A percentile compares a stretch with the other conserved stretches of the same genome.
phyloP scores from a whole-genome alignment of 2,797 vertebrate genomes.

The Mergus octosetaceus region DNA sequence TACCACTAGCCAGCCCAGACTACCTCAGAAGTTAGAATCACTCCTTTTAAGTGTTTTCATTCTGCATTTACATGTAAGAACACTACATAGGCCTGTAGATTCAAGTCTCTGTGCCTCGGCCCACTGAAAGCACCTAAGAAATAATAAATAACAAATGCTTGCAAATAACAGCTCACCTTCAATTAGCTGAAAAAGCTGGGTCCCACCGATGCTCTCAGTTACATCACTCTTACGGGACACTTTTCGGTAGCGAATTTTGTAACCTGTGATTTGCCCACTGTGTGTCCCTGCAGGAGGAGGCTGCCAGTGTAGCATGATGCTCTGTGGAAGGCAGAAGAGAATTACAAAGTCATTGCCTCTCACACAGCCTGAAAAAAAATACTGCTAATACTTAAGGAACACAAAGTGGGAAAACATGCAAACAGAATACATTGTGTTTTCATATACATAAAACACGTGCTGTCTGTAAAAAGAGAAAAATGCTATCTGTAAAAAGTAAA shows the following conservation, averaged over 20 bases:
- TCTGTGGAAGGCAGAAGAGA: slow-evolving; percentile 74
- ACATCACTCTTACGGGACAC: slow-evolving; percentile 91
- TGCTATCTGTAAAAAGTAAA: not conserved
- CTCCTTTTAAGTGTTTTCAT: not conserved
- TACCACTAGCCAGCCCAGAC: not conserved
- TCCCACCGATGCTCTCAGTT: slow-evolving; percentile 86
- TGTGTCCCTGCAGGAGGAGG: slow-evolving; percentile 87
- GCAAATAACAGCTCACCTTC: slow-evolving; percentile 80
- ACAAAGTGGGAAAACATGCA: accelerated
- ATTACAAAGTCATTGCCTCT: not conserved
- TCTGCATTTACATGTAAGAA: not conserved
- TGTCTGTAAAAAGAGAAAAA: not conserved
- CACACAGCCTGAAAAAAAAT: not conserved
- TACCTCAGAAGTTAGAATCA: not conserved
- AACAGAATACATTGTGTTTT: not conserved
- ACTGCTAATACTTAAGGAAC: not conserved
- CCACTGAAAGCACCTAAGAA: not conserved
- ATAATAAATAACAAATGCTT: not conserved
- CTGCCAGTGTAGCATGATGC: slow-evolving; percentile 94
- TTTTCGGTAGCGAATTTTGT: slow-evolving; percentile 96
- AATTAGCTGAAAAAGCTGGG: slow-evolving; percentile 89
- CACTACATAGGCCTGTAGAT: not conserved
- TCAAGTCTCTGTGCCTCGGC: not conserved
- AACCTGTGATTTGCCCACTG: slow-evolving; percentile 91
- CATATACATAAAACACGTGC: not conserved